Evolutionary conservation across 2,888 invertebrate species (phyloP).

Genomic region (Synergus umbraculus): DNA sequence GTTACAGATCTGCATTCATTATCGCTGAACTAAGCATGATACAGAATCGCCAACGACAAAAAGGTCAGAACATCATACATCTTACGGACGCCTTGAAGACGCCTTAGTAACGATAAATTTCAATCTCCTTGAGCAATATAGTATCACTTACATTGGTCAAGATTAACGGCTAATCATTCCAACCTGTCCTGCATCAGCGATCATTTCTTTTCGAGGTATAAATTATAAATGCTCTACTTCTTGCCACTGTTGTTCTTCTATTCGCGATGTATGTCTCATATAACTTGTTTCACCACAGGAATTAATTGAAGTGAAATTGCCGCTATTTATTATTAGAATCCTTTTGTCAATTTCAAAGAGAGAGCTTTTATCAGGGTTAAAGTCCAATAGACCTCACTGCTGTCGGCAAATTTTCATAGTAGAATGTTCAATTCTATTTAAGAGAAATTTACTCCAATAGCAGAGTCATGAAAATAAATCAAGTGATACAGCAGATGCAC

Average conservation of each 20-base stretch:
- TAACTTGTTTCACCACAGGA: slow-evolving; percentile 1
- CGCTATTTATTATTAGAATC: not conserved
- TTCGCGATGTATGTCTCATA: not conserved
- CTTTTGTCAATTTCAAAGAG: slow-evolving; percentile 31
- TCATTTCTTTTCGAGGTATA: slow-evolving; percentile 2
- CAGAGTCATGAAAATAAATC: slow-evolving; percentile 32
- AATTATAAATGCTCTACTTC: not conserved
- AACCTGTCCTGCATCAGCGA: slow-evolving; percentile 4
- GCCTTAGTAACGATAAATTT: slow-evolving; percentile 33
- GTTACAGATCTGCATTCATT: slow-evolving; percentile 37
- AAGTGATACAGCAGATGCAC: slow-evolving; percentile 33
- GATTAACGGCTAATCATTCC: slow-evolving; percentile 28
- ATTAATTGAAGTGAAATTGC: slow-evolving; percentile 17
- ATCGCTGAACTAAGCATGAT: slow-evolving; percentile 30
- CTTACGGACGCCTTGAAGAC: slow-evolving; percentile 25
- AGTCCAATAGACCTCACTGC: slow-evolving; percentile 32
- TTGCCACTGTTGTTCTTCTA: slow-evolving; percentile 10
- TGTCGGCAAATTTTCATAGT: slow-evolving; percentile 33
- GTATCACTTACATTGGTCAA: slow-evolving; percentile 13
- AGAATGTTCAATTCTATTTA: slow-evolving; percentile 38
- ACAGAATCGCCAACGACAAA: slow-evolving; percentile 14
- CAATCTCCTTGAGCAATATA: slow-evolving; percentile 31
- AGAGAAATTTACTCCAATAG: slow-evolving; percentile 40
- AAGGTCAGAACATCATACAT: slow-evolving; percentile 36
- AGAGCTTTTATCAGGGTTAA: slow-evolving; percentile 22